phyloP scores from a whole-genome alignment of 2,797 vertebrate species.

The Eulemur rubriventer region DNA sequence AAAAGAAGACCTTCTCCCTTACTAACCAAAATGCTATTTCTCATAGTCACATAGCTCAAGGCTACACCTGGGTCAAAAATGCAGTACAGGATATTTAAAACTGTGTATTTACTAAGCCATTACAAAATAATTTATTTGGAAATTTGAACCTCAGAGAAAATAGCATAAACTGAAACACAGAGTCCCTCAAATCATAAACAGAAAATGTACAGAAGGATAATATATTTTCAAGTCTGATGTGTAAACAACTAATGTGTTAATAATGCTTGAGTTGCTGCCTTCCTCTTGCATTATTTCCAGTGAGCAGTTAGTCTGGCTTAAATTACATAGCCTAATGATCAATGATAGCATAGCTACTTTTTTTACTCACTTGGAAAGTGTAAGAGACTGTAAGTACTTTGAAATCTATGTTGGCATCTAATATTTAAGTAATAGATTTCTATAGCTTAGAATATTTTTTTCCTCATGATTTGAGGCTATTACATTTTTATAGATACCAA shows the following conservation, averaged over 20 bases:
- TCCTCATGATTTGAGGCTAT: neutral
- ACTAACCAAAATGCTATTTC: neutral
- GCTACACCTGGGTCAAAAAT: neutral
- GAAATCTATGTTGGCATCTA: neutral
- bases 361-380: neutral
- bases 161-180: neutral
- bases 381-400: neutral
- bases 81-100: neutral
- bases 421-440: neutral
- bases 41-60: neutral
- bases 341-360: neutral
- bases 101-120: neutral
- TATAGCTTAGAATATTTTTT: neutral
- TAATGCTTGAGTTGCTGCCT: neutral
- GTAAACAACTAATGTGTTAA: neutral
- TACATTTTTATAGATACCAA: neutral
- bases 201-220: neutral
- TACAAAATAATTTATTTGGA: neutral
- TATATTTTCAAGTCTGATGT: conserved; percentile 33
- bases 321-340: neutral
- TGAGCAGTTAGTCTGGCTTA: neutral
- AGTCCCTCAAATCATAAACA: neutral
- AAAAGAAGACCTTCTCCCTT: neutral
- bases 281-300: neutral
- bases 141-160: neutral